These are phyloP conservation scores for mouse (Mus musculus) DNA, from an alignment of 2,113 vertebrate genomes.

Conservation along the genomic window GRCm39 chr19:13855001-13855500, in stretches of 20 bases:
- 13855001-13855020: conserved; percentile 68
- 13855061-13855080: neutral
- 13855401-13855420: conserved; percentile 75
- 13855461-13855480: conserved; percentile 33
- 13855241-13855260: conserved; percentile 50
- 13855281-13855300: conserved; percentile 72
- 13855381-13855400: conserved; percentile 77
- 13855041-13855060: conserved; percentile 73
- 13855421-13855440: conserved; percentile 76
- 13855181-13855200: conserved; percentile 75
- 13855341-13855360: conserved; percentile 66
- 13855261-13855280: conserved; percentile 38
- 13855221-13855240: conserved; percentile 76
- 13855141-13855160: conserved; percentile 64
- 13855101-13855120: conserved; percentile 69
- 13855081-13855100: neutral
- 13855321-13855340: conserved; percentile 74
- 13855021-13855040: conserved; percentile 61
- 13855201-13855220: conserved; percentile 80
- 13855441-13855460: conserved; percentile 68
- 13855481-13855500: conserved; percentile 74
- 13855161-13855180: conserved; percentile 77
- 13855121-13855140: conserved; percentile 66
- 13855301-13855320: conserved; percentile 69
- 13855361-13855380: conserved; percentile 64